phyloP scores from a whole-genome alignment of 2,888 invertebrate genomes.

The Teinopalpus imperialis region DNA sequence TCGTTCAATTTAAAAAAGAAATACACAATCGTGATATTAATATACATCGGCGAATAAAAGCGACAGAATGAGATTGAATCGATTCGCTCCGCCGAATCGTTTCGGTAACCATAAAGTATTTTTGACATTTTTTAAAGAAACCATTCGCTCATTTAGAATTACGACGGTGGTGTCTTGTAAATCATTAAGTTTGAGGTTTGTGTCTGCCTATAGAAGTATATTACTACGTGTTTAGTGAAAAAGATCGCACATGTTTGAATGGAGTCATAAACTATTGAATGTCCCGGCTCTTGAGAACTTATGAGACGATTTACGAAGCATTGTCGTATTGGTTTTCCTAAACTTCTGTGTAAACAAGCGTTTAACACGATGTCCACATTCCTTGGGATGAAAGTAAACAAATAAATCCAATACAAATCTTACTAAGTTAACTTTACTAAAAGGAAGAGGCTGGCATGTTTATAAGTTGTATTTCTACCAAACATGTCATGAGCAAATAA shows the following conservation, averaged over 20 bases:
- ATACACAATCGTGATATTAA: conserved; percentile 34
- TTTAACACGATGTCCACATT: conserved; percentile 18
- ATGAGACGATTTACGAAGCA: conserved; percentile 62
- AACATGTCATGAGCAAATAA: conserved; percentile 8
- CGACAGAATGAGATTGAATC: conserved; percentile 65
- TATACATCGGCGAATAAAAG: conserved; percentile 33
- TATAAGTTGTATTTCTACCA: conserved; percentile 2
- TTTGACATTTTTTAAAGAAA: conserved; percentile 59
- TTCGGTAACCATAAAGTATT: conserved; percentile 65
- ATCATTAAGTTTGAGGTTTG: conserved; percentile 69
- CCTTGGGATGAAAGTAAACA: conserved; percentile 19
- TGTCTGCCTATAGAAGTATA: conserved; percentile 51
- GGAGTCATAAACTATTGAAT: conserved; percentile 64
- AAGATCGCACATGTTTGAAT: conserved; percentile 59
- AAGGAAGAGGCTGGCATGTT: conserved; percentile 3
- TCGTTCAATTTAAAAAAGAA: conserved; percentile 44
- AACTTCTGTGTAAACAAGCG: conserved; percentile 66
- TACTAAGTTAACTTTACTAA: conserved; percentile 1
- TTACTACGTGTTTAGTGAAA: conserved; percentile 60
- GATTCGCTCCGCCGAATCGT: conserved; percentile 61
- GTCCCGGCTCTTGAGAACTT: conserved; percentile 43
- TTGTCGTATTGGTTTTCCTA: conserved; percentile 58
- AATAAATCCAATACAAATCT: conserved; percentile 14
- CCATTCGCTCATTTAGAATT: conserved; percentile 59
- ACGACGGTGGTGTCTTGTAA: conserved; percentile 57